phyloP scores from a whole-genome alignment of 2,888 invertebrate genomes.

The Drosophila monieri region DNA sequence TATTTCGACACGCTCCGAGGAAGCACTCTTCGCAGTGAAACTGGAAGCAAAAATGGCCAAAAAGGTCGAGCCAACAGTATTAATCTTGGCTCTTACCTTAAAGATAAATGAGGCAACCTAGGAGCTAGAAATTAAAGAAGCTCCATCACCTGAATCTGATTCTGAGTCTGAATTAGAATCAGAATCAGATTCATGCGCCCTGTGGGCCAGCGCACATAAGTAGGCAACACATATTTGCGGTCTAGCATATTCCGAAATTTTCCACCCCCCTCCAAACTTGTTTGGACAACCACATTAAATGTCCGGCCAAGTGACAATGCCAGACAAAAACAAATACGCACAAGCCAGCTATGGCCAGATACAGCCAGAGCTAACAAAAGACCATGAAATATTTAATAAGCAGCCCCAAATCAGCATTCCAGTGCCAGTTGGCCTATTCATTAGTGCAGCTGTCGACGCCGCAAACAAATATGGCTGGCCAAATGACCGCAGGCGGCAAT shows the following conservation, averaged over 20 bases:
- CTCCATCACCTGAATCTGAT: background rate
- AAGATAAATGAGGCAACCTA: slow-evolving; percentile 38
- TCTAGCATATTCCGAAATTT: slow-evolving; percentile 32
- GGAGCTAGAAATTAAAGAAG: slow-evolving; percentile 4
- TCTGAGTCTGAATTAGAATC: background rate
- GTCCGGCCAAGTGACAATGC: slow-evolving; percentile 39
- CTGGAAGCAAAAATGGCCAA: slow-evolving; percentile 36
- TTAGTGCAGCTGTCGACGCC: slow-evolving; percentile 45
- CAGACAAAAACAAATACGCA: slow-evolving; percentile 29
- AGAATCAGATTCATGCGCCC: slow-evolving; percentile 16
- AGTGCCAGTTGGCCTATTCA: slow-evolving; percentile 32
- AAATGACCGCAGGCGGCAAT: slow-evolving; percentile 26
- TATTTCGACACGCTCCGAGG: slow-evolving; percentile 53
- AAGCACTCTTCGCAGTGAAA: slow-evolving; percentile 22
- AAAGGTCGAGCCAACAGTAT: slow-evolving; percentile 49
- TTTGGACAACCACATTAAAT: slow-evolving; percentile 50
- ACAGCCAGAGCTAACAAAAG: slow-evolving; percentile 30
- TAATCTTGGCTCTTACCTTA: slow-evolving; percentile 30
- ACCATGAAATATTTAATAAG: slow-evolving; percentile 52
- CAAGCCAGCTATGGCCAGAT: background rate
- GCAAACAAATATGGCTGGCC: slow-evolving; percentile 44
- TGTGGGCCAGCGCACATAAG: slow-evolving; percentile 10
- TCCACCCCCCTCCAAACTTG: slow-evolving; percentile 19
- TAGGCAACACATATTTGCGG: slow-evolving; percentile 39
- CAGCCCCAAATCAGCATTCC: slow-evolving; percentile 29